Evolutionary conservation across 2,113 vertebrate genomes (phyloP), one percentile per base, ranked within the genome.

Genomic region (Galeopterus variegatus): DNA sequence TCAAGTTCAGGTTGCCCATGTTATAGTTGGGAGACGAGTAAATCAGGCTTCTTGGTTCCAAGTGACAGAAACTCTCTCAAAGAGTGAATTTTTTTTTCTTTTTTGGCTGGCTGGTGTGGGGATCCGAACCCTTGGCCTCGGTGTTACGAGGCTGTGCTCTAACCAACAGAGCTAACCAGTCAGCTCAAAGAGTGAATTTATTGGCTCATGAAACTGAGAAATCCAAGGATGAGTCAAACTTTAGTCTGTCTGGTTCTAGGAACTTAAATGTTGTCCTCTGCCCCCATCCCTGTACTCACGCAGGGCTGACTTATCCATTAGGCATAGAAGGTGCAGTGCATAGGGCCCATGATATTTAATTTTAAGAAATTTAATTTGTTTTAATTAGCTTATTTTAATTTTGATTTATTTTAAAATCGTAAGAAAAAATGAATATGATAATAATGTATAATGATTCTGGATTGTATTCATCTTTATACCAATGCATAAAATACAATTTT

Each of bases 391-490:
- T 77, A 23, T 33, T 62, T 67, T 83, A 64, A 64, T 75, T 90
- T 77, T 83, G n/a, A 77, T 81, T 60, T 52, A 80, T 75, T 95
- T 92, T 94, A 36, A 87, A 95, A 92, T 93, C 50, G 8, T 73
- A 82, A 70, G 65, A 65, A 77, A 84, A 91, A 67, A 19, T 50
- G 33, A 31, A 7, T n/a, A 19, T 60, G 10, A 31, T 62, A 76
- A 45, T 82, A 76, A 87, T 56, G 3, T 77, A 28, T 45, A 79
- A 73, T 92, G 80, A 54, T 54, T 90, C n/a, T 87, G 24, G 36
- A 69, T 70, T 62, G 18, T 73, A 50, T 52, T 84, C 2, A 18
- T 65, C 67, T 70, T 95, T 75, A 65, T 86, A 21, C 14, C 18
- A 89, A 6, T 70, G 18, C 41, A 60, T 76, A 67, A 93, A 79